phyloP scores from a whole-genome alignment of 2,888 invertebrate genomes.

The Chalcis sispes region DNA sequence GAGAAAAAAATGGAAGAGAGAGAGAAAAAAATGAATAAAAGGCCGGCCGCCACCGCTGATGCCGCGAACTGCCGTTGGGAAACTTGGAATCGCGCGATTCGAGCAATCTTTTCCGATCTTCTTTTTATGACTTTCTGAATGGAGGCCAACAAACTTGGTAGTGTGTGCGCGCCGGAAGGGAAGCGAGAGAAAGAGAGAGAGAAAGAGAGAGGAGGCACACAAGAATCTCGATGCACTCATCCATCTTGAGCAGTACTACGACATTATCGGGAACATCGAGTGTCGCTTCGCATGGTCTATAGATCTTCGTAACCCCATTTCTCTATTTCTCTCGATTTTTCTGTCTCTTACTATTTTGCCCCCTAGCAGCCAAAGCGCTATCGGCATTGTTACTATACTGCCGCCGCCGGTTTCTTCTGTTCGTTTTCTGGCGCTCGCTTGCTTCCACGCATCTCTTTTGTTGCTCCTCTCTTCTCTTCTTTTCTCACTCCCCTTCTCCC shows the following conservation, averaged over 20 bases:
- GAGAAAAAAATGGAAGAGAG: no score
- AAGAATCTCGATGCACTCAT: slow-evolving; percentile 53
- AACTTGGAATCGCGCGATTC: slow-evolving; percentile 37
- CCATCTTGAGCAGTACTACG: slow-evolving; percentile 54
- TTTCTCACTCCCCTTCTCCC: background rate
- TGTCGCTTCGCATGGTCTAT: slow-evolving; percentile 53
- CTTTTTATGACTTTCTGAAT: slow-evolving; percentile 56
- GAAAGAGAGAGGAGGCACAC: background rate
- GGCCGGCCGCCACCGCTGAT: slow-evolving; percentile 3
- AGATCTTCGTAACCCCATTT: slow-evolving; percentile 56
- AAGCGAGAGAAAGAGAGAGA: slow-evolving; percentile 2
- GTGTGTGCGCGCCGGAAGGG: background rate
- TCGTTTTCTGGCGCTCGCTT: background rate
- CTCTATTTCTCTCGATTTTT: slow-evolving; percentile 28
- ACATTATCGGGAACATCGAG: slow-evolving; percentile 57
- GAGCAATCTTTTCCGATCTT: slow-evolving; percentile 52
- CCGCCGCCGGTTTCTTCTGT: background rate
- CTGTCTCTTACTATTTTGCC: background rate
- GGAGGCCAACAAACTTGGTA: slow-evolving; percentile 48
- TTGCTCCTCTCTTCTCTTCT: background rate
- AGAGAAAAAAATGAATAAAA: background rate
- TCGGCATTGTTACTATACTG: background rate
- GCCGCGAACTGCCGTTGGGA: slow-evolving; percentile 6
- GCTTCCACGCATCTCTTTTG: background rate
- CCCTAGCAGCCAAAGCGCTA: background rate